Conservation (phyloP, 1,140 invertebrate species). For the Drosophila subpulchrella region DNA sequence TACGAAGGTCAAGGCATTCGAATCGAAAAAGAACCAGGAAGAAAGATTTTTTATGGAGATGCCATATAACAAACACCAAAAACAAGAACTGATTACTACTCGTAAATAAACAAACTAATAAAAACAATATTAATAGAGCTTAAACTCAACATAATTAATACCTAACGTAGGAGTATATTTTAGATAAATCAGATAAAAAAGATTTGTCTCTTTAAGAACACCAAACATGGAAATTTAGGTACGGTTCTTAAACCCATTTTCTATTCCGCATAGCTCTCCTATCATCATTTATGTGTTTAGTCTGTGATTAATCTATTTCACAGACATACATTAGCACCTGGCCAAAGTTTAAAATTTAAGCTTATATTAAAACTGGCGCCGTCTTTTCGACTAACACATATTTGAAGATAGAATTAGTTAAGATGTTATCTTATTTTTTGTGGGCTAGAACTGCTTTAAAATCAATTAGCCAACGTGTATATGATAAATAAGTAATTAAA, state of each 20-base stretch:
- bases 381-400: slow-evolving; percentile 7
- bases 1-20: background rate
- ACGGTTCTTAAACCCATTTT: background rate
- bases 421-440: slow-evolving; percentile 14
- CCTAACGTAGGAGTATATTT: background rate
- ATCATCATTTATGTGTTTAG: slow-evolving; percentile 16
- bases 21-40: background rate
- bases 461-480: slow-evolving; percentile 60
- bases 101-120: background rate
- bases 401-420: slow-evolving; percentile 9
- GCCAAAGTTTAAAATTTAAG: slow-evolving; percentile 42
- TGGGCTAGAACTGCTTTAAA: slow-evolving; percentile 63
- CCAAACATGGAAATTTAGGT: background rate
- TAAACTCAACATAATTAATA: background rate
- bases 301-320: slow-evolving; percentile 39
- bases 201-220: background rate
- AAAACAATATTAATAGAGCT: background rate
- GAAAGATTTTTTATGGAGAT: background rate
- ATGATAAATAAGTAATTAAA: slow-evolving; percentile 73
- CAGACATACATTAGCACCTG: slow-evolving; percentile 33
- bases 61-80: too few species aligned
- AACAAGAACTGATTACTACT: too few species aligned
- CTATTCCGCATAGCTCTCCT: background rate
- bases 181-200: background rate
- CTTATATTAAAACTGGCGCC: slow-evolving; percentile 45